Evolutionary conservation across 2,888 invertebrate species (phyloP), one percentile per base, ranked within the genome.

Genomic region (Lumbricus terrestris): DNA sequence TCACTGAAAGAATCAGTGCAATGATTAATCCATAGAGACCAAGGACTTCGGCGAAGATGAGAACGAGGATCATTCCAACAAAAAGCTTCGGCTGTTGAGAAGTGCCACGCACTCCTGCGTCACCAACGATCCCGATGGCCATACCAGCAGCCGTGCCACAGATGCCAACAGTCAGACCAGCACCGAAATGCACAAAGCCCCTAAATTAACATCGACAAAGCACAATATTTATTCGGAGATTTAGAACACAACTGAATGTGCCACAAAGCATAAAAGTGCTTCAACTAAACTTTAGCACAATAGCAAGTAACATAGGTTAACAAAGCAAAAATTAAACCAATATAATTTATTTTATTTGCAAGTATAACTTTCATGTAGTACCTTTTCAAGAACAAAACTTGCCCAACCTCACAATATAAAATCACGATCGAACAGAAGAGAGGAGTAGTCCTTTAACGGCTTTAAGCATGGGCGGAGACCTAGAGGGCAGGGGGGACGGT

Each of bases 1-100:
- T 98, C 96, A 98, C 97, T 96, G 98, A 98, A 94, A 99, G 96
- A 96, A 98, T 99, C 96, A 99, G 98, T 96, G 99, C 99, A 94
- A 99, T 99, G 96, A 99, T 99, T 95, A 99, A 97, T 96, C 99
- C 99, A 96, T 99, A 99, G 94, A 99, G 97, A 97, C 99, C 99
- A 96, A 99, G 97, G 95, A 99, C 99, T 97, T 99, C 99, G 95
- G 99, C 99, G 96, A 99, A 99, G 96, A 99, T 99, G 96, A 99
- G 98, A 96, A 99, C 99, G 95, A 99, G 97, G 96, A 99, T 99
- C 99, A 99, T 99, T 95, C 99, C 99, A 95, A 99, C 99, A 96
- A 99, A 99, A 94, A 99, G 97, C 96, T 99, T 97, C 90, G 99
- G 99, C 95, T 99, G 99, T 95, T 99, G 99, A 93, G 99, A 99